Conservation (phyloP, 1,140 invertebrate species). For the Microvelia longipes region DNA sequence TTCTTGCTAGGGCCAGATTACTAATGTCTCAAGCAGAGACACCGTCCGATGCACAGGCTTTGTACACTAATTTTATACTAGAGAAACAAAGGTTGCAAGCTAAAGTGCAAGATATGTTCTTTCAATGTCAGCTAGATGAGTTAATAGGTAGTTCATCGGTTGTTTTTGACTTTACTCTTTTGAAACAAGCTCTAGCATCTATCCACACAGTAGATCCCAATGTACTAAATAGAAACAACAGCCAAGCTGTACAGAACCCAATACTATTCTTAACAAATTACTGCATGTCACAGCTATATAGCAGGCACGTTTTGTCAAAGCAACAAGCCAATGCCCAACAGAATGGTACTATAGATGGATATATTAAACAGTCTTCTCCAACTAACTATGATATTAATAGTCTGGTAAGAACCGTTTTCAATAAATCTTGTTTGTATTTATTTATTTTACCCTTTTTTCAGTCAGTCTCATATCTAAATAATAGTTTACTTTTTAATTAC, state of each 20-base stretch:
- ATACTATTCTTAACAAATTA: conserved; percentile 55
- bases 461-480: no score
- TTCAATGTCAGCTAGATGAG: conserved; percentile 54
- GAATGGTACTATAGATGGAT: conserved; percentile 40
- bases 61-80: conserved; percentile 38
- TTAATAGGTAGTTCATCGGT: conserved; percentile 46
- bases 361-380: conserved; percentile 26
- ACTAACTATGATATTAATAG: conserved; percentile 12
- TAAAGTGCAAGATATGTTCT: conserved; percentile 52
- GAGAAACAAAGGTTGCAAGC: conserved; percentile 46
- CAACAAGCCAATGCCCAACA: conserved; percentile 33
- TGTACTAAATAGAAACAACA: conserved; percentile 15
- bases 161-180: conserved; percentile 44
- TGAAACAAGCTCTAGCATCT: conserved; percentile 45
- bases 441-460: no score
- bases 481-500: no score
- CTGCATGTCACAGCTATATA: conserved; percentile 54
- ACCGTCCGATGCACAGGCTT: conserved; percentile 37
- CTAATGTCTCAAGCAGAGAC: conserved; percentile 39
- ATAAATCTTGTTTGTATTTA: no score
- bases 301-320: conserved; percentile 44
- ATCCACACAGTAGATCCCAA: conserved; percentile 37
- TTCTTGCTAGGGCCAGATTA: conserved; percentile 41
- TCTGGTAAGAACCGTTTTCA: neutral
- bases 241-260: conserved; percentile 27